Evolutionary conservation across 2,888 invertebrate species (phyloP), one percentile per base, ranked within the genome.

Genomic region (Mesorhabditis belari): DNA sequence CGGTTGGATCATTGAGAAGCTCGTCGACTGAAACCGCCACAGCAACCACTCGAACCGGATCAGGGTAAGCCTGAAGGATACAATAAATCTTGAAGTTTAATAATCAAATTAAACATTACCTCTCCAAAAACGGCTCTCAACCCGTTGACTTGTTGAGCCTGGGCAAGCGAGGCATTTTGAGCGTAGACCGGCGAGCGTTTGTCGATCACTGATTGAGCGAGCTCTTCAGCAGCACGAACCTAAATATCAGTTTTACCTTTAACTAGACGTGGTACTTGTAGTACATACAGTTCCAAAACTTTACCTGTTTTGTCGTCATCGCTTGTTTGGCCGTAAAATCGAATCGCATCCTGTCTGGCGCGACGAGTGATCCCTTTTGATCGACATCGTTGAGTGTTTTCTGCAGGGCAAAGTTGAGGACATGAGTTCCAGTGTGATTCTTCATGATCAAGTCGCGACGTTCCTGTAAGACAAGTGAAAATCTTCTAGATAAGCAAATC

Each of bases 71-170:
- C 86, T 84, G 44, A 44, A 44, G 44, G n/a, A n/a, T 44, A n/a
- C 9, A n/a, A n/a, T n/a, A n/a, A 56, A 57, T 58, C 44, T 5
- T 5, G 21, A 58, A 3, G 4, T n/a, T n/a, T n/a, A n/a, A n/a
- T n/a, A n/a, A n/a, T n/a, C n/a, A n/a, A n/a, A n/a, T n/a, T 6
- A 35, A 28, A 35, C 24, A 17, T 4, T 27, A 84, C 84, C 81
- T 98, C 96, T 82, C 93, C 96, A 84, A 99, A 98, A 84, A 99
- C 94, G 24, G 98, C 98, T 67, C 98, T 87, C 49, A 95, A 84
- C 3, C 94, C 94, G 69, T 89, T 88, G 67, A 94, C 90, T 68
- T 89, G 88, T 85, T 94, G 94, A 17, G 98, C 98, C 62, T 89
- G 85, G 50, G 87, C 86, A 62, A 98, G 85, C 60, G 87, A 85